phyloP scores from a whole-genome alignment of 2,888 invertebrate genomes.

The Horisme vitalbata region DNA sequence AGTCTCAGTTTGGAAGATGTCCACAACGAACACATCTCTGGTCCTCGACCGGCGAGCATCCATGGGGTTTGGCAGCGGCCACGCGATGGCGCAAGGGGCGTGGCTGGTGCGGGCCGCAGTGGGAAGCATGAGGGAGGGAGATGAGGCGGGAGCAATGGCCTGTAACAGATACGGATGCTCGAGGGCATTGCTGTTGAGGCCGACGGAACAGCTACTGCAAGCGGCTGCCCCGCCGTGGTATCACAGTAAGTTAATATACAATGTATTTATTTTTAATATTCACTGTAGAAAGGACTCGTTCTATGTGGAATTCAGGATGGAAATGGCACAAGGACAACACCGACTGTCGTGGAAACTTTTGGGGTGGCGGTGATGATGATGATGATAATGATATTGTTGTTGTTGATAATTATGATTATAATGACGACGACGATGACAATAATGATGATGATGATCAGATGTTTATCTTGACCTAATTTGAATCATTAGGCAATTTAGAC shows the following conservation, averaged over 20 bases:
- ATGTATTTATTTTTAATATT: too few relatives aligned
- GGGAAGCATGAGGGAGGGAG: constrained; percentile 56
- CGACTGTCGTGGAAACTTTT: too few relatives aligned
- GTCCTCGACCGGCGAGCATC: constrained; percentile 63
- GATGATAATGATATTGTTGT: too few relatives aligned
- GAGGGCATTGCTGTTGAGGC: constrained; percentile 58
- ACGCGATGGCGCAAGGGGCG: constrained; percentile 55
- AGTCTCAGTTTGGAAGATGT: constrained; percentile 73
- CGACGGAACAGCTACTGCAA: constrained; percentile 61
- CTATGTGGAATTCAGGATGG: too few relatives aligned
- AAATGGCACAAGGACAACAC: too few relatives aligned
- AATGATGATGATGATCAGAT: too few relatives aligned
- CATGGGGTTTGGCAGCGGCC: constrained; percentile 66
- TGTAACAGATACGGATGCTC: constrained; percentile 77
- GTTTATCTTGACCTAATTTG: too few relatives aligned
- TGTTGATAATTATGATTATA: too few relatives aligned
- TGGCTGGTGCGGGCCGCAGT: constrained; percentile 61
- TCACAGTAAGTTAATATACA: constrained; percentile 69
- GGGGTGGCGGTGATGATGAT: too few relatives aligned
- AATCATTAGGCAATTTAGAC: too few relatives aligned
- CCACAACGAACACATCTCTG: constrained; percentile 66
- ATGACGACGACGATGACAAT: too few relatives aligned
- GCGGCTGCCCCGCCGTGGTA: constrained; percentile 71
- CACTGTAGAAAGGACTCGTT: too few relatives aligned
- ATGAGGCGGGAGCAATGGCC: constrained; percentile 71